Conservation (phyloP, 2,888 invertebrate genomes). For the Drosophila helvetica region DNA sequence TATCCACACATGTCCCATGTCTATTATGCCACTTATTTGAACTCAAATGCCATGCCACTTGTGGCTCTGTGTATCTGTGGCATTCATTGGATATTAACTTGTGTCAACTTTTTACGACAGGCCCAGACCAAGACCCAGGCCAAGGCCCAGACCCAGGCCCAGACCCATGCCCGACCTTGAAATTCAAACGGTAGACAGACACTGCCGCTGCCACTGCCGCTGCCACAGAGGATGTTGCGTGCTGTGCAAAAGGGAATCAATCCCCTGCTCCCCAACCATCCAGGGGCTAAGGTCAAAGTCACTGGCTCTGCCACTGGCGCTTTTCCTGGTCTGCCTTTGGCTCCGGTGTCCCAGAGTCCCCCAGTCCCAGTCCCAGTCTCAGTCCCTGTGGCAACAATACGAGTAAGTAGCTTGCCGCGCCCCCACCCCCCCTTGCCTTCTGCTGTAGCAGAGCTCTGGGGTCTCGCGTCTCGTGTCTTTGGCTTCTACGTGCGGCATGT, state of each 20-base stretch:
- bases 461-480: slow-evolving; percentile 38
- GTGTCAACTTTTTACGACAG: slow-evolving; percentile 62
- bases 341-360: slow-evolving; percentile 7
- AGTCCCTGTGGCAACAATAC: slow-evolving; percentile 49
- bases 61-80: slow-evolving; percentile 15
- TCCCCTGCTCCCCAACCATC: slow-evolving; percentile 22
- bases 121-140: not conserved
- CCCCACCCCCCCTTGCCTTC: slow-evolving; percentile 3
- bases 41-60: not conserved
- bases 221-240: slow-evolving; percentile 14
- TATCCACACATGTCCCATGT: not conserved
- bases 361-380: too few relatives aligned
- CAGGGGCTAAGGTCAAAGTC: slow-evolving; percentile 46
- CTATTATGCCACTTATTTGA: not conserved
- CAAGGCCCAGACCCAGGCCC: slow-evolving; percentile 1
- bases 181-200: slow-evolving; percentile 27
- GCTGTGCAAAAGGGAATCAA: slow-evolving; percentile 48
- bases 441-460: slow-evolving; percentile 27
- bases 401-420: slow-evolving; percentile 45
- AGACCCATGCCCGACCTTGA: slow-evolving; percentile 55
- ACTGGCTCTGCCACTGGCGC: slow-evolving; percentile 42
- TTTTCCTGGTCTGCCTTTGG: slow-evolving; percentile 32
- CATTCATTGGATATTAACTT: slow-evolving; percentile 55
- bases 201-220: not conserved
- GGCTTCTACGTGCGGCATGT: slow-evolving; percentile 68